Conservation (phyloP, 2,797 vertebrate genomes). For the Choloepus didactylus region DNA sequence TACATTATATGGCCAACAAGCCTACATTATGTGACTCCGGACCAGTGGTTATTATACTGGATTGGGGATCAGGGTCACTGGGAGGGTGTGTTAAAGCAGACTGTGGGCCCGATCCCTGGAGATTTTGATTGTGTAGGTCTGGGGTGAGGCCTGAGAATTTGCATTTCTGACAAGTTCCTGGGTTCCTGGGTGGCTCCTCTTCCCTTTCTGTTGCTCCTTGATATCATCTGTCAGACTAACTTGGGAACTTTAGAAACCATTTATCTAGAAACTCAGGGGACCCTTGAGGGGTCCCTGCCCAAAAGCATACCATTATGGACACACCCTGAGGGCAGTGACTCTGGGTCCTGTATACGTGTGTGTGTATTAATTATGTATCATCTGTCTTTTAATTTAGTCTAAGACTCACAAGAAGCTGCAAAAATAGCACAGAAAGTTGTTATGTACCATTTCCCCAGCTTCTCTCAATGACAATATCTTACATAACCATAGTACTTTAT, state of each 20-base stretch:
- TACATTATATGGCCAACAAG: not conserved
- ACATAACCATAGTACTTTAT: not conserved
- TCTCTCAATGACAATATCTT: not conserved
- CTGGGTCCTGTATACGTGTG: not conserved
- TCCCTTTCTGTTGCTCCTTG: not conserved
- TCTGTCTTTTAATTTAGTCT: not conserved
- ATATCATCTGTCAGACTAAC: not conserved
- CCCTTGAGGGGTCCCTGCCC: not conserved
- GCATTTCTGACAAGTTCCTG: not conserved
- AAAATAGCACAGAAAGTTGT: not conserved
- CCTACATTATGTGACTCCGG: too few relatives aligned
- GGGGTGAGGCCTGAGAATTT: not conserved
- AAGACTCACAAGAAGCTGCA: not conserved
- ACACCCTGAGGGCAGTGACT: not conserved
- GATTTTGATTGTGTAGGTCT: not conserved
- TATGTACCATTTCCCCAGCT: not conserved
- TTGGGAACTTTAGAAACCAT: too few relatives aligned
- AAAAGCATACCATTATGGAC: not conserved
- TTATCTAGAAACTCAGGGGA: not conserved
- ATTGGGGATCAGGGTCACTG: too few relatives aligned
- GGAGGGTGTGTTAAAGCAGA: not conserved
- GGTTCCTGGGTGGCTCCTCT: not conserved
- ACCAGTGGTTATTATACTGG: not conserved
- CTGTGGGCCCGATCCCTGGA: not conserved
- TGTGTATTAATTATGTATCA: not conserved